Percentiles rank a stretch among this genome's conserved stretches.
Evolutionary conservation across 1,140 invertebrate genomes (phyloP).

Genomic region (Polypedilum pembai): DNA sequence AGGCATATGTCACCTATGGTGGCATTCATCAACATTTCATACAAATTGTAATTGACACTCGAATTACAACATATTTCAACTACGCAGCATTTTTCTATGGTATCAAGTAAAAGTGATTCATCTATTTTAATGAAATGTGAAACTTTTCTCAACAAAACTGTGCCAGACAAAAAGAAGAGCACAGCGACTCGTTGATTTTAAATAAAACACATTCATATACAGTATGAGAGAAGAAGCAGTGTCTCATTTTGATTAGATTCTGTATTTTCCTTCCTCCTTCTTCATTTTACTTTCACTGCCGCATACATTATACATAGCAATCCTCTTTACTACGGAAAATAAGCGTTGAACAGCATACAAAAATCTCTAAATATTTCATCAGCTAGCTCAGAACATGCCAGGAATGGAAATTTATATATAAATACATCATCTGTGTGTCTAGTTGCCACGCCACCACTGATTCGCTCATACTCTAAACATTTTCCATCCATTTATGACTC

Average conservation of each 20-base stretch:
- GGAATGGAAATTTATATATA: neutral
- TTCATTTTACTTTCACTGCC: too few species aligned
- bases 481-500: neutral
- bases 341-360: neutral
- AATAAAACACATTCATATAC: neutral
- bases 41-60: slow-evolving; percentile 24
- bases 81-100: slow-evolving; percentile 29
- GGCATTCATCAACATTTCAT: slow-evolving; percentile 27
- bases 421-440: slow-evolving; percentile 12
- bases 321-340: neutral
- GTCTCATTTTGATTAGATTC: neutral
- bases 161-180: too few species aligned
- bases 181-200: neutral
- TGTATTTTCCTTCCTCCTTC: neutral
- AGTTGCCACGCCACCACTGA: neutral
- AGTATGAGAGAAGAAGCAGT: neutral
- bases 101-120: neutral
- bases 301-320: neutral
- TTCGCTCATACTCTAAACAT: neutral
- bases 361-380: slow-evolving; percentile 14
- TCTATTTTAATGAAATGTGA: slow-evolving; percentile 4
- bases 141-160: neutral
- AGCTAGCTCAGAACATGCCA: neutral
- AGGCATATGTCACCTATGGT: slow-evolving; percentile 21
- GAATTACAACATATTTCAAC: slow-evolving; percentile 7